Percentiles rank a stretch among this genome's conserved stretches.
These are phyloP conservation scores for Armadillidium nasatum DNA, from an alignment of 1,140 invertebrate genomes.

Conservation along the genomic window DNA sequence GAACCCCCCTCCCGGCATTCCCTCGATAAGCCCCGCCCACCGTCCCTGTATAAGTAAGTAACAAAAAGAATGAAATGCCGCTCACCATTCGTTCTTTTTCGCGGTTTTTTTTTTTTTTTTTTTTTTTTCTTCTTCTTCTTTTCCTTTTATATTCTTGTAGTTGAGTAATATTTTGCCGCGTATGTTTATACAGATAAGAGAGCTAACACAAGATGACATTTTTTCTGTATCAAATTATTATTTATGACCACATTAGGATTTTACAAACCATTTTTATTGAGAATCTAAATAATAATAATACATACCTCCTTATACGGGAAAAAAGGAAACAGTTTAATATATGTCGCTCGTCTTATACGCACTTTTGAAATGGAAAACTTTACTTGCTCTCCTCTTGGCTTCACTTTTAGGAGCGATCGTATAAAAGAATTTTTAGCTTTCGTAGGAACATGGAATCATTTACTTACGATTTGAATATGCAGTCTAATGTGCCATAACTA, in stretches of 20 bases:
- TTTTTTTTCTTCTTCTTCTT: not conserved
- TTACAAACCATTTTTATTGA: conserved; percentile 7
- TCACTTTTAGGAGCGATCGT: not conserved
- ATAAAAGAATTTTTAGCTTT: not conserved
- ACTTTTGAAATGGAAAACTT: not conserved
- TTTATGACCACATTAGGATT: conserved; percentile 3
- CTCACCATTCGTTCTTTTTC: too few relatives aligned
- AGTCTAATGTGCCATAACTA: not conserved
- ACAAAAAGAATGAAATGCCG: too few relatives aligned
- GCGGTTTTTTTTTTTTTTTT: too few relatives aligned
- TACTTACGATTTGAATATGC: not conserved
- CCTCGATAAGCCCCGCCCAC: too few relatives aligned
- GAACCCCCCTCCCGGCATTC: too few relatives aligned
- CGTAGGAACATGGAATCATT: not conserved
- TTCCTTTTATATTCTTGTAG: not conserved
- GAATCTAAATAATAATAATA: not conserved
- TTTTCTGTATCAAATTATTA: conserved; percentile 4
- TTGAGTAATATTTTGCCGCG: not conserved
- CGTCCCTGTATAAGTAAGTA: too few relatives aligned
- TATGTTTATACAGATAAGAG: not conserved
- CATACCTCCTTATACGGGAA: not conserved
- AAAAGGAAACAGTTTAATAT: not conserved
- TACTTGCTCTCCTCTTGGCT: not conserved
- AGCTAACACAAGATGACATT: not conserved
- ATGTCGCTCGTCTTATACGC: not conserved